Base-by-base conservation (phyloP, 2,113 vertebrate species). In the Paralichthys olivaceus region DNA sequence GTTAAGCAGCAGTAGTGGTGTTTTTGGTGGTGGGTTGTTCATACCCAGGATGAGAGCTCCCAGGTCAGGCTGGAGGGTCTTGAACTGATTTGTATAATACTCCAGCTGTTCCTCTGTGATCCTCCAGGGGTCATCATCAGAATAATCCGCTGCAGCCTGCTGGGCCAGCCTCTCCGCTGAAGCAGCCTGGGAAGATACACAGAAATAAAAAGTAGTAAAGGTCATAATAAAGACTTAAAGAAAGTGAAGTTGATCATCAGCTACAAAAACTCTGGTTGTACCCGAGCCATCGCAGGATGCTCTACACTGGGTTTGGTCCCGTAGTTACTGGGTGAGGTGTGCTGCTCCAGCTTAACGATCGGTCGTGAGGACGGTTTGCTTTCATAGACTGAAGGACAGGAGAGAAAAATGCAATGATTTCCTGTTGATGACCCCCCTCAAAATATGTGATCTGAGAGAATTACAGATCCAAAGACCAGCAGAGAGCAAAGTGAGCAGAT, bases 71-170 rank as follows among this genome's bases (percentile, higher is more conserved):
- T 99, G 97, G 45, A 99, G 94, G 62, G 92, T 95, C 78, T 82
- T 95, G 88, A 99, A 99, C 88, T 99, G 98, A 76, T 95, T 96
- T 17, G 96, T 94, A 84, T 99, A 99, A 87, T 99, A 99, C 59
- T 99, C 96, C 56, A 94, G 90, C 93, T 99, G 98, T 93, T 99
- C 98, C 87, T 95, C 96, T 0, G 97, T 99, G 93, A 99, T 97
- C 93, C 96, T 96, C 98, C 98, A 99, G 87, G 96, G 97, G 86
- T 99, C 96, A 32, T 96, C 96, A 7, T 97, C 96, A 0, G 85
- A 87, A 86, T 96, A 94, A 83, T 93, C 95, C 23, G 53, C 83
- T 11, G 49, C 78, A 58, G 63, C 93, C 40, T 94, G 95, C 69
- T 95, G 94, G 9, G 93, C 86, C 75, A 95, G 94, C 82, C 87